Evolutionary conservation across 2,113 vertebrate species (phyloP), one percentile per base, ranked within the genome.

Genomic region (Geococcyx californianus): DNA sequence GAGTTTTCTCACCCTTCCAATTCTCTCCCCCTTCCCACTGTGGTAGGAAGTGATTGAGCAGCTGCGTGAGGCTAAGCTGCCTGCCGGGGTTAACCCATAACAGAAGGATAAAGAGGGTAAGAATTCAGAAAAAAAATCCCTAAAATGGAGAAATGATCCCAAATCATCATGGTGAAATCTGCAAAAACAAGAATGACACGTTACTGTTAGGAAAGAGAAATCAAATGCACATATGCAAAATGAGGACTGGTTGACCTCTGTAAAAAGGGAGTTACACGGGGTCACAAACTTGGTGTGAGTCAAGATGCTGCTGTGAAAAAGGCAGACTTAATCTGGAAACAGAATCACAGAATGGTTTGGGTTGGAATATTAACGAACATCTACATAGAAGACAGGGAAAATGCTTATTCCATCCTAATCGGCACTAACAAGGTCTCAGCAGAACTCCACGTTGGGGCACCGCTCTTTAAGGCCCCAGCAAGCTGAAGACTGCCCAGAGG

Each of bases 191-290:
- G 51, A 38, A 89, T 25, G 44, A 34, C 24, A 29, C 51, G 16
- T 52, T 52, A 10, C 29, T 36, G n/a, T 14, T 73, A 66, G 59
- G 76, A 81, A 66, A 9, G 5, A 80, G 52, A 92, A 92, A 95
- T 59, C n/a, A 95, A 93, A 90, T 31, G 7, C 52, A 64, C 17
- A 75, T 52, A 54, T 75, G 44, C 33, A 84, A 82, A 87, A 79
- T 11, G 15, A 94, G 13, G 25, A 74, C 18, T n/a, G 78, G 36
- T 11, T 44, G 68, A 49, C 11, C 45, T 88, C 51, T 83, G 63
- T 40, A 45, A n/a, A 52, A 77, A 69, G n/a, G n/a, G 44, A 75
- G 26, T 72, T 79, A 36, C 14, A 69, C 2, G 19, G 34, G 56
- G 34, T 76, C n/a, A 75, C 54, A 62, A 84, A 69, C 8, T 20